Conservation (phyloP, 2,113 vertebrate genomes). For the Petaurus breviceps region DNA sequence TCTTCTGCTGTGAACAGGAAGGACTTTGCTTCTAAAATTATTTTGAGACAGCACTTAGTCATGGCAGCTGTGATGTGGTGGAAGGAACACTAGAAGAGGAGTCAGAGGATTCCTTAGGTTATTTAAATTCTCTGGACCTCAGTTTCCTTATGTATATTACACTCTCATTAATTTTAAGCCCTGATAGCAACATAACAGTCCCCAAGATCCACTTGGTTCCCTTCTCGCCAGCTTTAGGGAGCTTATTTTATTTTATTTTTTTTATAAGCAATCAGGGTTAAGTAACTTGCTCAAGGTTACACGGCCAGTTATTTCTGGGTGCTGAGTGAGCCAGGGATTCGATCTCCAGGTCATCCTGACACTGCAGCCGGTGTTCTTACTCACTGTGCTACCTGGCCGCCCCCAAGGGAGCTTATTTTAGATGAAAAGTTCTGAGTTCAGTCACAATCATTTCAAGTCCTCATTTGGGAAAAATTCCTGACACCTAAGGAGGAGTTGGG, state of each 20-base stretch:
- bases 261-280: no score
- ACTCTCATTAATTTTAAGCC: neutral
- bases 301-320: no score
- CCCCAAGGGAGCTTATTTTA: neutral
- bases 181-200: neutral
- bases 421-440: neutral
- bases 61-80: neutral
- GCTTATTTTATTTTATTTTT: no score
- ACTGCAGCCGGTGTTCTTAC: no score
- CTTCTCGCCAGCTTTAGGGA: neutral
- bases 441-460: neutral
- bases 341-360: no score
- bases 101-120: neutral
- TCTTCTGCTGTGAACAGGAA: neutral
- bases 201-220: neutral
- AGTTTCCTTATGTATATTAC: neutral
- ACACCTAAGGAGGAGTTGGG: neutral
- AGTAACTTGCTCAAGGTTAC: no score
- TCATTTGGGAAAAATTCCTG: neutral
- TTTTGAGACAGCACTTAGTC: neutral
- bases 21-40: slow-evolving; percentile 17
- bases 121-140: neutral
- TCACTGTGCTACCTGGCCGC: no score
- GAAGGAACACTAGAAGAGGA: neutral
- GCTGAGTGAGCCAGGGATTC: no score